Conservation (phyloP, 1,140 invertebrate genomes). For the Chelonus insularis region DNA sequence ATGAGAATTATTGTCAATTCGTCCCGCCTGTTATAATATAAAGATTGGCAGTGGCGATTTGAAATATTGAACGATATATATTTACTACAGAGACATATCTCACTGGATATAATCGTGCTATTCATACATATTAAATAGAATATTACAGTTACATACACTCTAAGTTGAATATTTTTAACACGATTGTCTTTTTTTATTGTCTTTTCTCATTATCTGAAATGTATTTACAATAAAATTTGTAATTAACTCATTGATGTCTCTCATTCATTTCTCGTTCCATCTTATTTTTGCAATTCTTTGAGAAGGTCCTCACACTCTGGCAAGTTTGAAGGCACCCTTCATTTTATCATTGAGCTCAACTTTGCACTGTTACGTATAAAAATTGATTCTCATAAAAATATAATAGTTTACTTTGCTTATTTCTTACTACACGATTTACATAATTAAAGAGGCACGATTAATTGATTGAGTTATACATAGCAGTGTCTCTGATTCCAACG, state of each 20-base stretch:
- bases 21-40: neutral
- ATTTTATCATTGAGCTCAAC: conserved; percentile 37
- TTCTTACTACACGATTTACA: conserved; percentile 19
- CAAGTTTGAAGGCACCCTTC: conserved; percentile 59
- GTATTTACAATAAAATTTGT: conserved; percentile 47
- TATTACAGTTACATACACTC: conserved; percentile 44
- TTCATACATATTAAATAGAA: conserved; percentile 22
- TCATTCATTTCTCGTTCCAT: too few species aligned
- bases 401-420: too few species aligned
- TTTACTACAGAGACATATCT: neutral
- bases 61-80: conserved; percentile 1
- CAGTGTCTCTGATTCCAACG: conserved; percentile 37
- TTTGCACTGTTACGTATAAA: conserved; percentile 37
- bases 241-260: neutral
- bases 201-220: conserved; percentile 1
- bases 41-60: conserved; percentile 15
- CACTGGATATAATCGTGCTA: conserved; percentile 15
- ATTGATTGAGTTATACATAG: conserved; percentile 37
- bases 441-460: conserved; percentile 48
- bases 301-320: conserved; percentile 41
- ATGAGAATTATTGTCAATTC: neutral
- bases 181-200: conserved; percentile 17
- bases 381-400: neutral
- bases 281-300: conserved; percentile 5
- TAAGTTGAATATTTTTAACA: conserved; percentile 40